Evolutionary conservation across 2,113 vertebrate species (phyloP).

Genomic region (Hemiscyllium ocellatum): DNA sequence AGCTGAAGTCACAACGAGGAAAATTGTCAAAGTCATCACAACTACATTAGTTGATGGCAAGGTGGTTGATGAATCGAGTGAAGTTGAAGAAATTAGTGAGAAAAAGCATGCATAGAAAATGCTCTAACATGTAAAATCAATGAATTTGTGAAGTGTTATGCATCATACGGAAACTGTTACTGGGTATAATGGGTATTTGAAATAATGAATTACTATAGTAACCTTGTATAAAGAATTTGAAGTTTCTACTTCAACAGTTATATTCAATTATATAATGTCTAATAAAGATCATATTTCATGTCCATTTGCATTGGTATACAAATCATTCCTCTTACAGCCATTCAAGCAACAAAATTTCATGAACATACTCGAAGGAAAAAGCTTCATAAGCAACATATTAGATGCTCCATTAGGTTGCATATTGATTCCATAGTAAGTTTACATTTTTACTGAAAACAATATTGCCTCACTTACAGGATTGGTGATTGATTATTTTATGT

Average conservation of each 20-base stretch:
- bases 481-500: neutral
- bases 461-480: neutral
- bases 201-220: neutral
- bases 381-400: neutral
- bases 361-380: neutral
- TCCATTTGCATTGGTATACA: neutral
- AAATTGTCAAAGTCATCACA: slow-evolving; percentile 20
- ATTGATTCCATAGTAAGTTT: neutral
- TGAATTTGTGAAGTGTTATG: neutral
- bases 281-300: neutral
- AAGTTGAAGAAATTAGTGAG: neutral
- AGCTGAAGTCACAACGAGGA: slow-evolving; percentile 11
- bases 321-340: neutral
- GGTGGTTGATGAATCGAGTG: neutral
- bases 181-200: neutral
- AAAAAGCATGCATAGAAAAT: neutral
- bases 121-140: too few species aligned
- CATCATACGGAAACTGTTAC: neutral
- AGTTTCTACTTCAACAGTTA: neutral
- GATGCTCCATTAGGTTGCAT: neutral
- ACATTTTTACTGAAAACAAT: neutral
- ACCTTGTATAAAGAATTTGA: neutral
- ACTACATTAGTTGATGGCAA: neutral
- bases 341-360: neutral
- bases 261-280: neutral